Conservation (phyloP, 2,797 vertebrate species). For the Mormyrops boulengeri region DNA sequence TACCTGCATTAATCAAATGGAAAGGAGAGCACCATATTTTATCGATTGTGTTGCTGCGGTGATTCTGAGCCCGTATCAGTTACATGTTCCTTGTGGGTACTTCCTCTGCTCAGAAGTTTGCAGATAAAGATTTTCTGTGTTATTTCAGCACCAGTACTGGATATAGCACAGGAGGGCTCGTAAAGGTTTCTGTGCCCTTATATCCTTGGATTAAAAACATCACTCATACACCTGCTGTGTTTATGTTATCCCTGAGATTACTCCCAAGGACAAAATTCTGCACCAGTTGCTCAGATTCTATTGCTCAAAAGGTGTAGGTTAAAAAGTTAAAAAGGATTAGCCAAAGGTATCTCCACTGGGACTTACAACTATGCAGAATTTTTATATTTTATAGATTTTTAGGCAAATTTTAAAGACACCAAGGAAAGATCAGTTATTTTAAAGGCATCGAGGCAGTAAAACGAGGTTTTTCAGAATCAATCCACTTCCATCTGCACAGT, state of each 20-base stretch:
- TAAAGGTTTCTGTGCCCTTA: neutral
- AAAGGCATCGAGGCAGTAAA: neutral
- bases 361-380: neutral
- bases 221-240: slow-evolving; percentile 3
- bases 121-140: slow-evolving; percentile 9
- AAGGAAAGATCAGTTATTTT: neutral
- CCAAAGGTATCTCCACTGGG: neutral
- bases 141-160: neutral
- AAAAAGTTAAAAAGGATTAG: slow-evolving; percentile 1
- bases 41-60: slow-evolving; percentile 1
- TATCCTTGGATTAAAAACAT: slow-evolving; percentile 8
- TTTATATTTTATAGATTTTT: neutral
- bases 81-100: slow-evolving; percentile 16
- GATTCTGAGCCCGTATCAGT: slow-evolving; percentile 1
- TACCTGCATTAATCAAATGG: neutral
- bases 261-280: slow-evolving; percentile 16
- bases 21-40: neutral
- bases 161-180: neutral
- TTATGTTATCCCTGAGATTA: slow-evolving; percentile 19
- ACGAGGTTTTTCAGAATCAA: slow-evolving; percentile 37
- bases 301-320: neutral
- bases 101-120: neutral
- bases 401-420: neutral
- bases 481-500: slow-evolving; percentile 48
- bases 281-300: neutral